Percentiles rank a stretch among this genome's conserved stretches.
These are phyloP conservation scores for Archips xylosteana DNA, from an alignment of 2,888 invertebrate genomes.

Conservation along the genomic window DNA sequence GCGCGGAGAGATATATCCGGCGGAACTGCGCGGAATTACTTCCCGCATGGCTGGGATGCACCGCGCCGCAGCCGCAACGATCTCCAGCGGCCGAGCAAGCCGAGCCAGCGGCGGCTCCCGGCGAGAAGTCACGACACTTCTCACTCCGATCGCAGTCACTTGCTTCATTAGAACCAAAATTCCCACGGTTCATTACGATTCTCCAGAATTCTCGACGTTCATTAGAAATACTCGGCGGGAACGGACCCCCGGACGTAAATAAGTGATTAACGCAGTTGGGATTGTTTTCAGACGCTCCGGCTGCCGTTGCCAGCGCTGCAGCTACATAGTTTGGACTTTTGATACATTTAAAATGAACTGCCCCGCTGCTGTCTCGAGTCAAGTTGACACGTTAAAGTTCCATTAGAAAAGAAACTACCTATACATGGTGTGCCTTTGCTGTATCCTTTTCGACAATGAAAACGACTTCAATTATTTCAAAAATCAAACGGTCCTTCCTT, in stretches of 20 bases:
- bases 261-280: slow-evolving; percentile 84
- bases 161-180: slow-evolving; percentile 81
- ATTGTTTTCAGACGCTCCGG: slow-evolving; percentile 78
- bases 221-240: slow-evolving; percentile 79
- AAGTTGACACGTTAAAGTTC: slow-evolving; percentile 64
- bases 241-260: slow-evolving; percentile 80
- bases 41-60: slow-evolving; percentile 59
- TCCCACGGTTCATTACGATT: slow-evolving; percentile 83
- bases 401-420: slow-evolving; percentile 61
- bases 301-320: slow-evolving; percentile 59
- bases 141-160: slow-evolving; percentile 57
- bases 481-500: slow-evolving; percentile 22
- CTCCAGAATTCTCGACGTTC: slow-evolving; percentile 77
- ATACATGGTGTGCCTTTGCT: slow-evolving; percentile 48
- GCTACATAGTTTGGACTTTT: slow-evolving; percentile 70
- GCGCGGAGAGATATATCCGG: slow-evolving; percentile 77
- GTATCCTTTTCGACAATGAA: slow-evolving; percentile 41
- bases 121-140: slow-evolving; percentile 55
- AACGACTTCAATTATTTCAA: slow-evolving; percentile 12
- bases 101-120: slow-evolving; percentile 63
- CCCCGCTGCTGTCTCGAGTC: slow-evolving; percentile 47
- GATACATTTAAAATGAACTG: slow-evolving; percentile 80
- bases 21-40: slow-evolving; percentile 77
- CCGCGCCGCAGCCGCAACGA: slow-evolving; percentile 69
- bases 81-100: slow-evolving; percentile 64